These are phyloP conservation scores for Oophaga sylvatica DNA, from an alignment of 2,797 vertebrate species.

Conservation along the genomic window DNA sequence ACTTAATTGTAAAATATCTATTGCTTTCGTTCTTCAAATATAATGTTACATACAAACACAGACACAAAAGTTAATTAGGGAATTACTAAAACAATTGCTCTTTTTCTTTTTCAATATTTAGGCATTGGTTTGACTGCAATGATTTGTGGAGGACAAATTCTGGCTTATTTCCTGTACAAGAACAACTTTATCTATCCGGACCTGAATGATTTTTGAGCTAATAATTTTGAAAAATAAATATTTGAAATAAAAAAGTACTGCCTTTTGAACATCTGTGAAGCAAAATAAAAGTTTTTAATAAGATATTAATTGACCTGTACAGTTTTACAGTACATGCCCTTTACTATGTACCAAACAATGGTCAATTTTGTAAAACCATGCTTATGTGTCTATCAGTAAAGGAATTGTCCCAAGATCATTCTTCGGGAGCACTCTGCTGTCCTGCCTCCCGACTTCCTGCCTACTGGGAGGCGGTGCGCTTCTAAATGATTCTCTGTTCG, in stretches of 20 bases:
- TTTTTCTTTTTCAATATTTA: conserved; percentile 64
- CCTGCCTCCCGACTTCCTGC: too few relatives aligned
- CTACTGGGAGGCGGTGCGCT: too few relatives aligned
- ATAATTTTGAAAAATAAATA: neutral
- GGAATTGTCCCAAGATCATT: too few relatives aligned
- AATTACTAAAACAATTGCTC: neutral
- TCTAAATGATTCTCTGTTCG: too few relatives aligned
- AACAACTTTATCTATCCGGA: conserved; percentile 86
- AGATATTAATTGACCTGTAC: neutral
- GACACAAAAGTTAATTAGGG: too few relatives aligned
- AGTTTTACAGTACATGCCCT: neutral
- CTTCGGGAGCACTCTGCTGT: too few relatives aligned
- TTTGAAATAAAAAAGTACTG: neutral
- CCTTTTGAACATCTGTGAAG: neutral
- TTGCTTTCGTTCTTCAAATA: neutral
- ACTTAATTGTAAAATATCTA: too few relatives aligned
- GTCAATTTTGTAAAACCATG: neutral
- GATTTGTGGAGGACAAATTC: conserved; percentile 86
- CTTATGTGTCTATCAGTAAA: too few relatives aligned
- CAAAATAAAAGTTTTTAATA: neutral
- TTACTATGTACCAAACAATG: neutral
- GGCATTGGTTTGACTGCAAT: conserved; percentile 86
- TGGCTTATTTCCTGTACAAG: conserved; percentile 87
- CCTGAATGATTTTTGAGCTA: conserved; percentile 73
- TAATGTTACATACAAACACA: neutral